A percentile compares a stretch with the other conserved stretches of the same genome.
These are phyloP conservation scores for Vimba vimba DNA, from an alignment of 2,113 vertebrate genomes.

Conservation along the genomic window DNA sequence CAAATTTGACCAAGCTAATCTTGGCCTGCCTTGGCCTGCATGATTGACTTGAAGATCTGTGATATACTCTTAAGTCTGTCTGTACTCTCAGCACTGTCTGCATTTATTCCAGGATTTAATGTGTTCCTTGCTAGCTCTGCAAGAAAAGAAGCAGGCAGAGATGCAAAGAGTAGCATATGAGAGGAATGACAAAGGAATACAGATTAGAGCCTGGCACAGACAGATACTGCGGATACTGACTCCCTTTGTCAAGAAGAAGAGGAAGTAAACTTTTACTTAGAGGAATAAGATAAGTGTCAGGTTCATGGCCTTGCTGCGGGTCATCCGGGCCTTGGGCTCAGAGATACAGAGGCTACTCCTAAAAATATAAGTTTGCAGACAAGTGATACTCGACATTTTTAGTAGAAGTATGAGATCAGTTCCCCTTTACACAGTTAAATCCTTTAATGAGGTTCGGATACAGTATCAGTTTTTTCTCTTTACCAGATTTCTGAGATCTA, in stretches of 20 bases:
- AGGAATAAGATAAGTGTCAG: conserved; percentile 41
- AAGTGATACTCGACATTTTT: conserved; percentile 28
- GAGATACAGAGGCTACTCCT: neutral
- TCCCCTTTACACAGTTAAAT: neutral
- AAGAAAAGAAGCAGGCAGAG: conserved; percentile 20
- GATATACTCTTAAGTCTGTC: conserved; percentile 14
- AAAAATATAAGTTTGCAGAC: neutral
- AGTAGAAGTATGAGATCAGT: neutral
- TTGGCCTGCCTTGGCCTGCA: neutral
- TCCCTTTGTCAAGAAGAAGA: conserved; percentile 56
- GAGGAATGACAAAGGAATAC: conserved; percentile 65
- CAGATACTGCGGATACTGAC: conserved; percentile 55
- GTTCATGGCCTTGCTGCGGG: neutral
- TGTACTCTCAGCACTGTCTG: conserved; percentile 16
- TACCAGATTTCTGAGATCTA: conserved; percentile 97
- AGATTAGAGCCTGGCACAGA: conserved; percentile 64
- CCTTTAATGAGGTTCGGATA: conserved; percentile 18
- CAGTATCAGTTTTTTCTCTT: neutral
- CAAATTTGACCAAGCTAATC: conserved; percentile 31
- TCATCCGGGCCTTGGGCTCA: neutral
- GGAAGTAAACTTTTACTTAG: neutral
- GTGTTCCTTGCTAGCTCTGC: conserved; percentile 53
- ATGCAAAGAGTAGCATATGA: neutral
- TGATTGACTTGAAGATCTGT: conserved; percentile 3
- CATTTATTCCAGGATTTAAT: conserved; percentile 31